phyloP scores from a whole-genome alignment of 2,797 vertebrate species.

The Platyrinchus mystaceus region DNA sequence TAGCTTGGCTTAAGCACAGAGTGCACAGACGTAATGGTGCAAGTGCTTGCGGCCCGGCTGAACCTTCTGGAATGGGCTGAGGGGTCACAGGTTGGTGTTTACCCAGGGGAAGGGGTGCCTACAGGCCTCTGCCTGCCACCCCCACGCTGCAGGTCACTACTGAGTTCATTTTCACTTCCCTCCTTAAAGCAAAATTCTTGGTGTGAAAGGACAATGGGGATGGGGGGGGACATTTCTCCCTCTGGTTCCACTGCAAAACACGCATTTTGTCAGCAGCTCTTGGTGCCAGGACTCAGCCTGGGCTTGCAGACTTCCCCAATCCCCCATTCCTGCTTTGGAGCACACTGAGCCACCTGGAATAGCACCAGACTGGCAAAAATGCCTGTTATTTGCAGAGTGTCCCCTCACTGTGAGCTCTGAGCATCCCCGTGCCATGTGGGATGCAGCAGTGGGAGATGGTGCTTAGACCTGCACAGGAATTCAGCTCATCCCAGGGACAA shows the following conservation, averaged over 20 bases:
- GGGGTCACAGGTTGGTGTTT: accelerated
- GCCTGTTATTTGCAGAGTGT: background rate
- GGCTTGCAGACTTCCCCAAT: background rate
- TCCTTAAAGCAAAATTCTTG: background rate
- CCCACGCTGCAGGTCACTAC: accelerated
- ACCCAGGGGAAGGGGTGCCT: background rate
- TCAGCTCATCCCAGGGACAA: background rate
- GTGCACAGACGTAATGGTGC: accelerated
- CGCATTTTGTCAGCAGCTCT: background rate
- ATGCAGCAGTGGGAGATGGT: background rate
- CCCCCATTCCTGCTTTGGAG: accelerated
- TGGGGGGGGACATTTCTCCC: background rate
- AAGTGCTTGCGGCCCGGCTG: accelerated
- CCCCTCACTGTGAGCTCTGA: background rate
- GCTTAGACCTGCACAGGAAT: background rate
- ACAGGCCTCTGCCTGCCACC: background rate
- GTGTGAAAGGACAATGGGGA: background rate
- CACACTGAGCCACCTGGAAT: accelerated
- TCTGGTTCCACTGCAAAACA: background rate
- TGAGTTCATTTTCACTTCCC: background rate
- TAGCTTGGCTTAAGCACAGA: background rate
- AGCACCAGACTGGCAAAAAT: background rate
- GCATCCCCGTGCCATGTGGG: accelerated
- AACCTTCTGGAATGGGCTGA: background rate
- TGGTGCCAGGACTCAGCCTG: background rate